A percentile compares a stretch with the other conserved stretches of the same genome.
These are phyloP conservation scores for Rhizoglyphus robini DNA, from an alignment of 1,140 invertebrate genomes.

Conservation along the genomic window DNA sequence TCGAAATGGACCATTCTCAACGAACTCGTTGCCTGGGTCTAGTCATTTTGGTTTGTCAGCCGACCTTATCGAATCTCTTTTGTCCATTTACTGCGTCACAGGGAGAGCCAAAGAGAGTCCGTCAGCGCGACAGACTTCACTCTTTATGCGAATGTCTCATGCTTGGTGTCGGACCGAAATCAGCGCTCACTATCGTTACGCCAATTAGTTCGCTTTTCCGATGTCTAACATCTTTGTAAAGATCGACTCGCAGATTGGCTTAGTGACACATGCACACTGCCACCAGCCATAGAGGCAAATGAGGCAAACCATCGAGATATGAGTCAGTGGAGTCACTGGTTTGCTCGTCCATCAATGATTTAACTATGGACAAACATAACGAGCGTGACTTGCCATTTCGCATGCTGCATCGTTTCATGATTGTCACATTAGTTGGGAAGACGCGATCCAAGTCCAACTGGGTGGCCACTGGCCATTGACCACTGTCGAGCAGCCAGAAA, in stretches of 20 bases:
- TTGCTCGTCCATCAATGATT: neutral
- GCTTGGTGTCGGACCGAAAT: neutral
- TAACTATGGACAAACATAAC: neutral
- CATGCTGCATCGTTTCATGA: neutral
- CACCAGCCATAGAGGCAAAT: neutral
- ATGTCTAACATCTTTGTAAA: neutral
- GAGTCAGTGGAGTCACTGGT: neutral
- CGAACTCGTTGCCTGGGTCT: too few species aligned
- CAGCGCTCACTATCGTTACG: neutral
- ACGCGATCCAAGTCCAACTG: too few species aligned
- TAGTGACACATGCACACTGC: neutral
- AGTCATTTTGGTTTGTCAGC: too few species aligned
- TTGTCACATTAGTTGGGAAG: too few species aligned
- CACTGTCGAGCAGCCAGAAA: too few species aligned
- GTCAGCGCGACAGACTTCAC: neutral
- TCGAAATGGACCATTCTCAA: too few species aligned
- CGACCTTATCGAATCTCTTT: slow-evolving; percentile 3
- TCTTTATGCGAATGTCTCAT: neutral
- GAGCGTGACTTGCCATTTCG: neutral
- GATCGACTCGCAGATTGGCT: neutral
- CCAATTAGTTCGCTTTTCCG: neutral
- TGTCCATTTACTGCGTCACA: neutral
- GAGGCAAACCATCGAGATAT: too few species aligned
- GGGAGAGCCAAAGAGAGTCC: neutral
- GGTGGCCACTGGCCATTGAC: too few species aligned